phyloP scores from a whole-genome alignment of 37 sponge, comb jelly and placozoan species.

The Geodia barretti region DNA sequence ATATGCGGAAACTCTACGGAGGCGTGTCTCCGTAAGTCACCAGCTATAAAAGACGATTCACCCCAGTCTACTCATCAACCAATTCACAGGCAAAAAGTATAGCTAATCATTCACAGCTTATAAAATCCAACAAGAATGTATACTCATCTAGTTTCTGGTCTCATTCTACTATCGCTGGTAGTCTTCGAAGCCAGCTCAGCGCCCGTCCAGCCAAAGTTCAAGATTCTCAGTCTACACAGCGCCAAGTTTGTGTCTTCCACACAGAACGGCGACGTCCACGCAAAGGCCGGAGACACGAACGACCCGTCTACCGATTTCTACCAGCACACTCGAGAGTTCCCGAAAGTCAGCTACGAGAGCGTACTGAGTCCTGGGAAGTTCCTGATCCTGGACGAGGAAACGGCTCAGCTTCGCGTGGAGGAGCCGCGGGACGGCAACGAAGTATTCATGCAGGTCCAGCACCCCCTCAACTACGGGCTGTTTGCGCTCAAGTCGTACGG shows the following conservation, averaged over 20 bases:
- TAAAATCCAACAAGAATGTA: too few relatives aligned
- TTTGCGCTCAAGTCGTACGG: neutral
- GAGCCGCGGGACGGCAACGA: neutral
- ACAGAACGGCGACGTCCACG: neutral
- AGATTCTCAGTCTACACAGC: neutral
- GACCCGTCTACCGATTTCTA: neutral
- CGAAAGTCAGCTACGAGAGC: neutral
- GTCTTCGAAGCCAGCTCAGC: neutral
- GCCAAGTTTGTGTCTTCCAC: neutral
- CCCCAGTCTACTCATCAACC: too few relatives aligned
- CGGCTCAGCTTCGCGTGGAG: neutral
- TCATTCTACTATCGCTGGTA: neutral
- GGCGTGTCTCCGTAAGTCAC: too few relatives aligned
- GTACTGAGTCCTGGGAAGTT: neutral
- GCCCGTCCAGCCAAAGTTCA: neutral
- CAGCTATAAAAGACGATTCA: too few relatives aligned
- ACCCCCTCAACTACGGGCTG: neutral
- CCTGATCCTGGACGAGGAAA: neutral
- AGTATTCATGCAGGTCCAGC: neutral
- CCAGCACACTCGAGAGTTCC: neutral
- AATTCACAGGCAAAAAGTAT: too few relatives aligned
- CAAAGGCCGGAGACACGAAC: neutral
- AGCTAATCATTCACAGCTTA: too few relatives aligned
- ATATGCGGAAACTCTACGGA: too few relatives aligned
- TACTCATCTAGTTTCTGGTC: too few relatives aligned